phyloP scores from a whole-genome alignment of 2,888 invertebrate genomes.

The Oscheius sp. region DNA sequence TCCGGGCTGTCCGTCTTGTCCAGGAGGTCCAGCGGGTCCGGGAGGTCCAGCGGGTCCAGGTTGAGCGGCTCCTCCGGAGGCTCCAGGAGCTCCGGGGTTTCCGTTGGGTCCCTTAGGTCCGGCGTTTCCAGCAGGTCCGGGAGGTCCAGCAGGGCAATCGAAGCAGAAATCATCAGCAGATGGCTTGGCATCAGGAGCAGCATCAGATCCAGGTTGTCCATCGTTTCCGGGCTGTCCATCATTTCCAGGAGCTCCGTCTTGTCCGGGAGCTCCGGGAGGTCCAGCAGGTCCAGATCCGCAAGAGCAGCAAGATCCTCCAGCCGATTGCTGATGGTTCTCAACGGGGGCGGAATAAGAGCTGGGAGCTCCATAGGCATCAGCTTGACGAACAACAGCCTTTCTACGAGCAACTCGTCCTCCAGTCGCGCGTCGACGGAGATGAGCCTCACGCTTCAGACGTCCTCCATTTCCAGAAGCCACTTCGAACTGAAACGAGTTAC shows the following conservation, averaged over 20 bases:
- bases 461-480: conserved; percentile 14
- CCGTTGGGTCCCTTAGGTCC: conserved; percentile 45
- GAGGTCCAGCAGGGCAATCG: conserved; percentile 56
- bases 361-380: conserved; percentile 12
- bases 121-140: conserved; percentile 51
- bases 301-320: conserved; percentile 44
- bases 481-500: conserved; percentile 10
- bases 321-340: neutral
- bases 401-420: neutral
- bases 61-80: conserved; percentile 44
- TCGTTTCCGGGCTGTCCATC: conserved; percentile 52
- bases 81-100: conserved; percentile 44
- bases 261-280: conserved; percentile 41
- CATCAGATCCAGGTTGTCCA: conserved; percentile 51
- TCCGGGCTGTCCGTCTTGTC: conserved; percentile 55
- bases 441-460: conserved; percentile 29
- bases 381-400: conserved; percentile 28
- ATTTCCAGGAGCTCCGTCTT: conserved; percentile 51
- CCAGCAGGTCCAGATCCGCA: conserved; percentile 52
- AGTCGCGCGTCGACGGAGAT: neutral
- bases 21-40: conserved; percentile 52
- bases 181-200: conserved; percentile 54
- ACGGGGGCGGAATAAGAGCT: neutral
- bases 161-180: conserved; percentile 56
- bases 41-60: conserved; percentile 51